Conservation (phyloP, 2,888 invertebrate species). For the Venustoraphidia nigricollis region DNA sequence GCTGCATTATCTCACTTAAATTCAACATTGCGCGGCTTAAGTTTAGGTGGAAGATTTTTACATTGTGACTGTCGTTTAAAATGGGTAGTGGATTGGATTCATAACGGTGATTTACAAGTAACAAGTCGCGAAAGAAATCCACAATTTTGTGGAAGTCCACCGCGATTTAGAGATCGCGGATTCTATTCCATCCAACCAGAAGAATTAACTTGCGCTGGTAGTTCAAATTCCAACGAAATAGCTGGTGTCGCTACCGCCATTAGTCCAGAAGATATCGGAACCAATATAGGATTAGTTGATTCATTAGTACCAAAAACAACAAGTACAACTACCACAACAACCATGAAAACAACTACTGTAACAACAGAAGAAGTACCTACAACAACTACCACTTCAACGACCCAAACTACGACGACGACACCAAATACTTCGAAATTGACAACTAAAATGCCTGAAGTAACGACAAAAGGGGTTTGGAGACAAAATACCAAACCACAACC, state of each 20-base stretch:
- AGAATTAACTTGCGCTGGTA: slow-evolving; percentile 41
- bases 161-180: slow-evolving; percentile 60
- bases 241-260: slow-evolving; percentile 40
- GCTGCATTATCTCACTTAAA: slow-evolving; percentile 65
- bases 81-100: slow-evolving; percentile 86
- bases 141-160: slow-evolving; percentile 80
- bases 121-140: slow-evolving; percentile 84
- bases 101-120: slow-evolving; percentile 74
- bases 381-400: slow-evolving; percentile 24
- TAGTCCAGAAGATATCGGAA: slow-evolving; percentile 27
- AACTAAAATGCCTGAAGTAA: slow-evolving; percentile 6
- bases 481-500: slow-evolving; percentile 19
- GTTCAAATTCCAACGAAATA: slow-evolving; percentile 27
- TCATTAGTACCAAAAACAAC: slow-evolving; percentile 23
- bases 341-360: slow-evolving; percentile 17
- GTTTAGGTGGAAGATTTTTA: slow-evolving; percentile 74
- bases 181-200: slow-evolving; percentile 77
- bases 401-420: slow-evolving; percentile 19
- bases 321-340: slow-evolving; percentile 16
- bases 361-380: slow-evolving; percentile 20
- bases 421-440: slow-evolving; percentile 20
- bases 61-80: slow-evolving; percentile 77
- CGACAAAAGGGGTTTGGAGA: slow-evolving; percentile 23
- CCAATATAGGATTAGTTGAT: slow-evolving; percentile 22
- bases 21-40: slow-evolving; percentile 67